A percentile compares a stretch with the other conserved stretches of the same genome.
These are phyloP conservation scores for Sussaba pulchella DNA, from an alignment of 2,888 invertebrate species.

Conservation along the genomic window DNA sequence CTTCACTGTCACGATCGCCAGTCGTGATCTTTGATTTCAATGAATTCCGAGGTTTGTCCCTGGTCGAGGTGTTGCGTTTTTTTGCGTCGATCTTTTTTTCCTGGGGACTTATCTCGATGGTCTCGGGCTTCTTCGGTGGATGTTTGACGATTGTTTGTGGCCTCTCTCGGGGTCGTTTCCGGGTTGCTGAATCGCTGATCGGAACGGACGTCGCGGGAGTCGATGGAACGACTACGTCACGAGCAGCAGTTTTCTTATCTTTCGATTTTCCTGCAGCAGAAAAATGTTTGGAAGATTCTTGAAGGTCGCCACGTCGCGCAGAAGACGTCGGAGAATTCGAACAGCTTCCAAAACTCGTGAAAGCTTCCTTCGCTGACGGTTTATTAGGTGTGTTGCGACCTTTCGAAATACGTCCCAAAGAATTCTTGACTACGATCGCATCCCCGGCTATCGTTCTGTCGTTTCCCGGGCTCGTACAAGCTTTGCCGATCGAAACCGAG, in stretches of 20 bases:
- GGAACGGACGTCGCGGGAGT: slow-evolving; percentile 32
- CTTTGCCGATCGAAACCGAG: slow-evolving; percentile 40
- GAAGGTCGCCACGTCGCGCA: slow-evolving; percentile 3
- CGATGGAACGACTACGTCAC: slow-evolving; percentile 55
- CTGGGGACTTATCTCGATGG: slow-evolving; percentile 69
- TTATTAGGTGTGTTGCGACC: slow-evolving; percentile 76
- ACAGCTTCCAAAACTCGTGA: slow-evolving; percentile 63
- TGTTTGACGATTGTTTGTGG: slow-evolving; percentile 80
- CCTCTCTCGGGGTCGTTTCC: slow-evolving; percentile 78
- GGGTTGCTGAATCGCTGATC: slow-evolving; percentile 68
- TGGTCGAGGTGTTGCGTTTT: slow-evolving; percentile 57
- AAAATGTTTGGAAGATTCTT: slow-evolving; percentile 41
- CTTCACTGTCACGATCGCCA: slow-evolving; percentile 64
- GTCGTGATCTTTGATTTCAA: slow-evolving; percentile 60
- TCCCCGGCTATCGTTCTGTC: slow-evolving; percentile 76
- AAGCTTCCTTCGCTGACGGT: slow-evolving; percentile 19
- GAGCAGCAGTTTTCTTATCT: slow-evolving; percentile 54
- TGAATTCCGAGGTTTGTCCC: slow-evolving; percentile 61
- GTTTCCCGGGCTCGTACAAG: slow-evolving; percentile 77
- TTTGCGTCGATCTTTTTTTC: slow-evolving; percentile 64
- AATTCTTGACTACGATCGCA: slow-evolving; percentile 84
- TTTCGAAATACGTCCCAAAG: slow-evolving; percentile 82
- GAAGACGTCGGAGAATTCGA: slow-evolving; percentile 35
- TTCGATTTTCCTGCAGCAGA: slow-evolving; percentile 29
- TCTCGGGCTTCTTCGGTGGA: slow-evolving; percentile 71